These are phyloP conservation scores for Penaeus monodon DNA, from an alignment of 2,888 invertebrate genomes.

Conservation along the genomic window DNA sequence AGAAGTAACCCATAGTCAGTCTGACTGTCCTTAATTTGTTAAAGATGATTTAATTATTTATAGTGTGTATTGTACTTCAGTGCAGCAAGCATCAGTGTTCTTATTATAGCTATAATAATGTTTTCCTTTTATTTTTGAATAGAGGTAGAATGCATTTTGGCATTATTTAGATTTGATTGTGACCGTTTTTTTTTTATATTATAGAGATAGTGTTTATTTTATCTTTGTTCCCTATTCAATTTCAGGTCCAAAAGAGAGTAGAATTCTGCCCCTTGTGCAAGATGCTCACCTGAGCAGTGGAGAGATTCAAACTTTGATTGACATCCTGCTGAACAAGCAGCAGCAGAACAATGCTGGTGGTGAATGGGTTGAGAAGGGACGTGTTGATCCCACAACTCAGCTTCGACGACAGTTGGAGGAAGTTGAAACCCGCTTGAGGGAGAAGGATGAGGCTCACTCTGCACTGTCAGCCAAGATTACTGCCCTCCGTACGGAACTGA, in stretches of 20 bases:
- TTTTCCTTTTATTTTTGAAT: no score
- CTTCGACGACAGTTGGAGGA: constrained; percentile 90
- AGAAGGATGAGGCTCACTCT: constrained; percentile 68
- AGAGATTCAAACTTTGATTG: constrained; percentile 90
- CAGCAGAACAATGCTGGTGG: constrained; percentile 70
- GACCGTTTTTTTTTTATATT: not conserved
- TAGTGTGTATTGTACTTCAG: no score
- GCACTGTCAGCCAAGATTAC: constrained; percentile 59
- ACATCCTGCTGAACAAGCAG: constrained; percentile 89
- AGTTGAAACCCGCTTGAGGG: constrained; percentile 74
- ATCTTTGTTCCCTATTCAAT: not conserved
- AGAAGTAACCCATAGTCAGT: no score
- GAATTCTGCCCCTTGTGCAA: constrained; percentile 81
- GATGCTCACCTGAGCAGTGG: constrained; percentile 85
- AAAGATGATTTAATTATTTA: no score
- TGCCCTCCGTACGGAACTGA: constrained; percentile 73
- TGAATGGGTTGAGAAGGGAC: constrained; percentile 74
- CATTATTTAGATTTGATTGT: no score
- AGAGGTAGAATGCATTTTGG: no score
- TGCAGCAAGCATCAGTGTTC: no score
- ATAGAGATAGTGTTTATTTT: not conserved
- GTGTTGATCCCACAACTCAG: constrained; percentile 86
- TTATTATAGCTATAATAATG: no score
- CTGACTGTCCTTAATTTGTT: no score
- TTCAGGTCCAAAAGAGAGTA: constrained; percentile 75